These are phyloP conservation scores for Cryptotermes secundus DNA, from an alignment of 1,140 invertebrate genomes.

Conservation along the genomic window DNA sequence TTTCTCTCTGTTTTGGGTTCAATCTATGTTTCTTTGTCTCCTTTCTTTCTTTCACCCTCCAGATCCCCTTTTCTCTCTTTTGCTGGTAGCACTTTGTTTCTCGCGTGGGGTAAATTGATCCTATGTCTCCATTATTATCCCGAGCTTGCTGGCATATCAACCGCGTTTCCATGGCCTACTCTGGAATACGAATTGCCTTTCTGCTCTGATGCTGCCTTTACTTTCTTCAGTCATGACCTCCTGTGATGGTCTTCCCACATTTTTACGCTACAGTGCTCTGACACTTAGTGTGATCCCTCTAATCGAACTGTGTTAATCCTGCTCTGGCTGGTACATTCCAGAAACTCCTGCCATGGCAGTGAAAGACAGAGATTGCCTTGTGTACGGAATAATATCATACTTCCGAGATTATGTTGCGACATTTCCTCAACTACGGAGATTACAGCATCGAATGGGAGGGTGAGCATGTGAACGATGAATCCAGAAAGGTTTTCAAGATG, in stretches of 20 bases:
- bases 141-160: not conserved
- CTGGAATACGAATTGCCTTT: not conserved
- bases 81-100: not conserved
- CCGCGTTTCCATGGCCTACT: constrained; percentile 8
- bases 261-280: constrained; percentile 2
- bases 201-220: not conserved
- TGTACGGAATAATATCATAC: no score
- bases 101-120: constrained; percentile 18
- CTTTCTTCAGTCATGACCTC: constrained; percentile 15
- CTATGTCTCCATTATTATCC: constrained; percentile 16
- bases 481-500: no score
- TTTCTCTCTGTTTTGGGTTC: not conserved
- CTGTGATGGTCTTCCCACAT: not conserved
- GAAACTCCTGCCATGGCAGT: no score
- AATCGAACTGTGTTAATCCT: not conserved
- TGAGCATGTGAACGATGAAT: no score
- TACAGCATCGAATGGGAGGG: no score
- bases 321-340: not conserved
- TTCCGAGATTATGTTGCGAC: no score
- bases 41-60: not conserved
- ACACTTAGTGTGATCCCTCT: not conserved
- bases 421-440: no score
- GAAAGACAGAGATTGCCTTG: no score
- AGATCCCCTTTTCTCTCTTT: not conserved
- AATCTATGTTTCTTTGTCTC: not conserved